Conservation (phyloP, 1,140 invertebrate genomes). For the Melanaphis sacchari region DNA sequence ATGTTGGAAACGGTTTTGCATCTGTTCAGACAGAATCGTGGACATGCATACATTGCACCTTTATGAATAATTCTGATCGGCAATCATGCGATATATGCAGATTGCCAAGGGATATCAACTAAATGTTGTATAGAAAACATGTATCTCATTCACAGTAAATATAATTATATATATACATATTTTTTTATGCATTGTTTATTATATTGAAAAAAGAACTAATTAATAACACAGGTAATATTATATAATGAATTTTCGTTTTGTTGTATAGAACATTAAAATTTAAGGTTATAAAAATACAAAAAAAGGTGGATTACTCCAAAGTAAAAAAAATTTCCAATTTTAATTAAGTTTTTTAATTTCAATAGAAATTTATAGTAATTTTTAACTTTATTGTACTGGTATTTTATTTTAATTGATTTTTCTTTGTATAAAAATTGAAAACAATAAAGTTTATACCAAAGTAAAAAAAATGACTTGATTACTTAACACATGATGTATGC, state of each 20-base stretch:
- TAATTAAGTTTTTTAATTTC: slow-evolving; percentile 39
- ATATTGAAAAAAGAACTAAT: slow-evolving; percentile 42
- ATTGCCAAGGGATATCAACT: slow-evolving; percentile 74
- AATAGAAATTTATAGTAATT: slow-evolving; percentile 45
- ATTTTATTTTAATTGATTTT: slow-evolving; percentile 49
- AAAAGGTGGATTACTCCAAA: not conserved
- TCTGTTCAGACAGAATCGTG: slow-evolving; percentile 67
- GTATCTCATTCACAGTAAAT: slow-evolving; percentile 48
- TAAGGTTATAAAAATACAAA: slow-evolving; percentile 9
- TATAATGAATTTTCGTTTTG: slow-evolving; percentile 19
- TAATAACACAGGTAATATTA: slow-evolving; percentile 40
- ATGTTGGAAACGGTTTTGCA: slow-evolving; percentile 50
- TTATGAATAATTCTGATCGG: slow-evolving; percentile 79
- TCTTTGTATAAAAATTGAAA: slow-evolving; percentile 35
- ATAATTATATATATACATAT: slow-evolving; percentile 42
- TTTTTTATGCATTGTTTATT: slow-evolving; percentile 53
- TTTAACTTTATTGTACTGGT: slow-evolving; percentile 40
- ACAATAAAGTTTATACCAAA: slow-evolving; percentile 47
- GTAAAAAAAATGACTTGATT: not conserved
- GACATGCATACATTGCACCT: slow-evolving; percentile 94
- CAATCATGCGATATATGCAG: slow-evolving; percentile 90
- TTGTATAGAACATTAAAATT: slow-evolving; percentile 20
- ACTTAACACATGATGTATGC: not conserved
- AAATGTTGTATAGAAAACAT: not conserved
- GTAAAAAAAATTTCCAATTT: slow-evolving; percentile 33